These are phyloP conservation scores for Timema podura DNA, from an alignment of 2,888 invertebrate genomes.

Conservation along the genomic window DNA sequence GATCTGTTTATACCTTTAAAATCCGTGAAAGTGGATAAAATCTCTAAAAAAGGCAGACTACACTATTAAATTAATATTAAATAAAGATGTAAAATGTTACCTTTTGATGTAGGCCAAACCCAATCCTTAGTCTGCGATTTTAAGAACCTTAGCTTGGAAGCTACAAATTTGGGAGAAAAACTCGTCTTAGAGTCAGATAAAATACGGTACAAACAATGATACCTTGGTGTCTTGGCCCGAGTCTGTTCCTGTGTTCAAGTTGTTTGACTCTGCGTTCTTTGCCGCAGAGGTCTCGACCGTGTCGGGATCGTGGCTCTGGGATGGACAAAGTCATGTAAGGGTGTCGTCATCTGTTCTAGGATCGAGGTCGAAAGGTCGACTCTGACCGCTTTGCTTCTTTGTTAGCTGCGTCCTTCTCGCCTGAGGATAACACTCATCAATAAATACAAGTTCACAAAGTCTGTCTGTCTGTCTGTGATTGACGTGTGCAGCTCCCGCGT, in stretches of 20 bases:
- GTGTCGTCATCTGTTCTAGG: constrained; percentile 67
- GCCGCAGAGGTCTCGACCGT: not conserved
- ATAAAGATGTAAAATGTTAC: no score
- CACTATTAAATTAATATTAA: not conserved
- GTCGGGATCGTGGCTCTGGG: constrained; percentile 12
- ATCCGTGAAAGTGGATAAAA: no score
- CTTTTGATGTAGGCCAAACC: no score
- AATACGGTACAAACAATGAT: not conserved
- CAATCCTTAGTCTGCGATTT: no score
- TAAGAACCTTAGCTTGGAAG: no score
- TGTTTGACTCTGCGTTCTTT: constrained; percentile 21
- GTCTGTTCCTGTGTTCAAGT: constrained; percentile 22
- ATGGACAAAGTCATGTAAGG: constrained; percentile 52
- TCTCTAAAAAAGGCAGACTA: no score
- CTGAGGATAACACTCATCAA: constrained; percentile 16
- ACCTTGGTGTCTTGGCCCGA: constrained; percentile 27
- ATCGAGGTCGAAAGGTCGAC: constrained; percentile 68
- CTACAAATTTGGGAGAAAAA: no score
- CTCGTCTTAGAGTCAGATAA: not conserved
- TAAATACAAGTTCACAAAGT: no score
- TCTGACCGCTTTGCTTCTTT: constrained; percentile 47
- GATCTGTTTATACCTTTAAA: no score
- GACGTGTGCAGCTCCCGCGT: no score
- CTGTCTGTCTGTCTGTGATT: no score
- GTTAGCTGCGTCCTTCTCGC: constrained; percentile 26